Evolutionary conservation across 2,888 invertebrate species (phyloP).

Genomic region (Hylaea fasciaria): DNA sequence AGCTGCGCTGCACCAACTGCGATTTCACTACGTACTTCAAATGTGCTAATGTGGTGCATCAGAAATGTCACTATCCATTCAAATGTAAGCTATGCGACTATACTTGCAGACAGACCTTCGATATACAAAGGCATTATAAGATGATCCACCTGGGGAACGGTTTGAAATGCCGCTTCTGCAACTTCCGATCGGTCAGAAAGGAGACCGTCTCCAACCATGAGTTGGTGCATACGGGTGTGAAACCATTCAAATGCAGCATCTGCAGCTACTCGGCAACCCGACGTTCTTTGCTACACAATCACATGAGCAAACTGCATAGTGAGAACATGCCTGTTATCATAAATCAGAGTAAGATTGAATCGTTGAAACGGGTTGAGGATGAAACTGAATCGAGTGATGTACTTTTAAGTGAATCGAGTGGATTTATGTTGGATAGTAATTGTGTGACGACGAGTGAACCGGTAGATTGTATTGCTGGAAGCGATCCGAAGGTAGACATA

Average conservation of each 20-base stretch:
- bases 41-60: conserved; percentile 64
- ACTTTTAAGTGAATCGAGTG: not conserved
- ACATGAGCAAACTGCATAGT: conserved; percentile 56
- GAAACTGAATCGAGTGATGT: not conserved
- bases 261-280: conserved; percentile 63
- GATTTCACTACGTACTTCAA: conserved; percentile 58
- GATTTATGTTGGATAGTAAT: not conserved
- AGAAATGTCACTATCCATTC: conserved; percentile 61
- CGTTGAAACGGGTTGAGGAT: conserved; percentile 43
- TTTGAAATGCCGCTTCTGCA: conserved; percentile 63
- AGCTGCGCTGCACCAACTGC: conserved; percentile 54
- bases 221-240: conserved; percentile 62
- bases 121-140: conserved; percentile 62
- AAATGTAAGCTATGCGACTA: conserved; percentile 63
- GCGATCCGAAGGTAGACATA: too few relatives aligned
- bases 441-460: too few relatives aligned
- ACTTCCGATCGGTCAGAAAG: conserved; percentile 57
- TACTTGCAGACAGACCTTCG: conserved; percentile 62
- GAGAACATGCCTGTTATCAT: conserved; percentile 48
- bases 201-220: conserved; percentile 65
- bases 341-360: conserved; percentile 56
- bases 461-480: not conserved
- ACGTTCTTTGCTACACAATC: conserved; percentile 56
- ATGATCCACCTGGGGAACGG: conserved; percentile 60
- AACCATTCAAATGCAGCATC: conserved; percentile 61